phyloP scores from a whole-genome alignment of 2,113 vertebrate genomes.

The Pristiophorus japonicus region DNA sequence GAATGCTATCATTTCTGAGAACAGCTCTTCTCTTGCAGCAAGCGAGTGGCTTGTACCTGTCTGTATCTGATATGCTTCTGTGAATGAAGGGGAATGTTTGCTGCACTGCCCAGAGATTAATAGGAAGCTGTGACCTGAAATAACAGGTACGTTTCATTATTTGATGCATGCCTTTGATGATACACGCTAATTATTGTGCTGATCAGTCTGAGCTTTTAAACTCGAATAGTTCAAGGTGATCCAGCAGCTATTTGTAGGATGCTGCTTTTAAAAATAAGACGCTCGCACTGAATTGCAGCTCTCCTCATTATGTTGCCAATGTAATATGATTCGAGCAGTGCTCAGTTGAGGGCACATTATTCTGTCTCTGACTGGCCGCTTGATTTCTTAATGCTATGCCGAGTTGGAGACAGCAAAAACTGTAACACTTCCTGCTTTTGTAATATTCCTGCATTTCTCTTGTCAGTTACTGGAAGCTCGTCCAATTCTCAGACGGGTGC shows the following conservation, averaged over 20 bases:
- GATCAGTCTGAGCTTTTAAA: constrained; percentile 23
- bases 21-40: constrained; percentile 50
- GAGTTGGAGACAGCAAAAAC: background rate
- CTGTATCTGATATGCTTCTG: constrained; percentile 38
- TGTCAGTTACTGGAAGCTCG: background rate
- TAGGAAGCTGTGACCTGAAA: constrained; percentile 15
- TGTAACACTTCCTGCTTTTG: background rate
- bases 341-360: constrained; percentile 18
- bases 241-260: constrained; percentile 15
- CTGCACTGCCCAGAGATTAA: constrained; percentile 32
- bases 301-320: background rate
- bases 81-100: constrained; percentile 41
- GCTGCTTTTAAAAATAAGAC: constrained; percentile 13
- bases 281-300: background rate
- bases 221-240: constrained; percentile 33
- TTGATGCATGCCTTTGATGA: background rate
- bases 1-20: constrained; percentile 49
- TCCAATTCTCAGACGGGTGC: background rate
- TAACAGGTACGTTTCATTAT: constrained; percentile 30
- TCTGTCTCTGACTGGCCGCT: background rate
- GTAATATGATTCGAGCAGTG: background rate
- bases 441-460: background rate
- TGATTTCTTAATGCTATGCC: constrained; percentile 2
- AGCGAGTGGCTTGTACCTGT: constrained; percentile 49
- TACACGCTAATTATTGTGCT: constrained; percentile 11